Conservation (phyloP, 2,113 vertebrate genomes). For the Rhinolophus sinicus region DNA sequence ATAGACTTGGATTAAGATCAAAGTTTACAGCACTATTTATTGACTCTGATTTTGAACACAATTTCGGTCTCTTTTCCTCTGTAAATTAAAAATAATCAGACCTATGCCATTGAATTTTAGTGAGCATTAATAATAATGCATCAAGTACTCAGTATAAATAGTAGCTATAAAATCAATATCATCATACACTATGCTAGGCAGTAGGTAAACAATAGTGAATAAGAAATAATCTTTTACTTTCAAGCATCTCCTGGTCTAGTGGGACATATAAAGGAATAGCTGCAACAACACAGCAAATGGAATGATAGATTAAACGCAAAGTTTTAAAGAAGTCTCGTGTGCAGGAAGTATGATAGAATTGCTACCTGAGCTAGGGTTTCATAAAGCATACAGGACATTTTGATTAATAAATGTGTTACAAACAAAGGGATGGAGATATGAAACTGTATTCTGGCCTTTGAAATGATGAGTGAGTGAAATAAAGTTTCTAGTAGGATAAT, state of each 20-base stretch:
- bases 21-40: not conserved
- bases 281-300: not conserved
- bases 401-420: not conserved
- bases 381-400: slow-evolving; percentile 10
- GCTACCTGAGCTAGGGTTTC: not conserved
- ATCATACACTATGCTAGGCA: not conserved
- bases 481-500: not conserved
- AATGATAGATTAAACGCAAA: not conserved
- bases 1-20: not conserved
- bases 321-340: slow-evolving; percentile 28
- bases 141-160: not conserved
- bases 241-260: not conserved
- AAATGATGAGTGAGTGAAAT: slow-evolving; percentile 30
- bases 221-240: slow-evolving; percentile 36
- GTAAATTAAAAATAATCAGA: not conserved
- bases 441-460: slow-evolving; percentile 26
- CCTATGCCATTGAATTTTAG: not conserved
- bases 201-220: slow-evolving; percentile 34
- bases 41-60: slow-evolving; percentile 9
- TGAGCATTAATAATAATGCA: not conserved
- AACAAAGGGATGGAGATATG: not conserved
- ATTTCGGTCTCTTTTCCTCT: slow-evolving; percentile 56
- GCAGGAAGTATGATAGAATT: not conserved
- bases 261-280: not conserved
- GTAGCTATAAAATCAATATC: not conserved